Evolutionary conservation across 2,113 vertebrate genomes (phyloP).

Genomic region (Limnothrissa miodon): DNA sequence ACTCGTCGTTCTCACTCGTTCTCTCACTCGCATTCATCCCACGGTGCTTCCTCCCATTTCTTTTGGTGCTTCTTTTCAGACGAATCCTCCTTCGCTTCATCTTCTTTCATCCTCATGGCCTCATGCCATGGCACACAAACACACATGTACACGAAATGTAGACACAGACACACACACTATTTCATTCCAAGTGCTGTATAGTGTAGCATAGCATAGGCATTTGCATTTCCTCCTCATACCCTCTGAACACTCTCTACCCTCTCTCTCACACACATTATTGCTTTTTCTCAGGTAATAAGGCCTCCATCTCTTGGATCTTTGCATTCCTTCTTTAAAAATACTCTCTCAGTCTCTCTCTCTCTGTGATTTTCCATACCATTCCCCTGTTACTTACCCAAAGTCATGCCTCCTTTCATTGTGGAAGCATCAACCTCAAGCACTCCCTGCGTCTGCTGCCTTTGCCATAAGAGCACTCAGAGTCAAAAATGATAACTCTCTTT

Average conservation of each 20-base stretch:
- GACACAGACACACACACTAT: neutral
- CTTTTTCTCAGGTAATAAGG: neutral
- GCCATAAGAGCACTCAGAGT: neutral
- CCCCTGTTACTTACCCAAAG: neutral
- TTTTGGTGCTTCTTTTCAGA: neutral
- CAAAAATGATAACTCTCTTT: neutral
- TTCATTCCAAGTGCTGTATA: neutral
- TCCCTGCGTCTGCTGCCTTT: neutral
- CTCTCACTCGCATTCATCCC: slow-evolving; percentile 7
- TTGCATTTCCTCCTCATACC: neutral
- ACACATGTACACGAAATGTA: neutral
- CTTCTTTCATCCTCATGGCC: neutral
- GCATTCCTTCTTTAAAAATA: neutral
- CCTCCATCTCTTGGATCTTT: slow-evolving; percentile 59
- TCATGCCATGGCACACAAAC: neutral
- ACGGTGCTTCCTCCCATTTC: neutral
- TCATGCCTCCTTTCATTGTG: neutral
- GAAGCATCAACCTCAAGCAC: neutral
- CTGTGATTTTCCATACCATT: neutral
- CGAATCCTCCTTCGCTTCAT: neutral
- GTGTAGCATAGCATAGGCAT: slow-evolving; percentile 1
- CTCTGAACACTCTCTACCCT: neutral
- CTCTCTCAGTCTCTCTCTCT: neutral
- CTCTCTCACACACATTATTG: neutral
- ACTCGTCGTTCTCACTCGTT: neutral